Conservation (phyloP, 2,888 invertebrate genomes). For the Tethea ocularis region DNA sequence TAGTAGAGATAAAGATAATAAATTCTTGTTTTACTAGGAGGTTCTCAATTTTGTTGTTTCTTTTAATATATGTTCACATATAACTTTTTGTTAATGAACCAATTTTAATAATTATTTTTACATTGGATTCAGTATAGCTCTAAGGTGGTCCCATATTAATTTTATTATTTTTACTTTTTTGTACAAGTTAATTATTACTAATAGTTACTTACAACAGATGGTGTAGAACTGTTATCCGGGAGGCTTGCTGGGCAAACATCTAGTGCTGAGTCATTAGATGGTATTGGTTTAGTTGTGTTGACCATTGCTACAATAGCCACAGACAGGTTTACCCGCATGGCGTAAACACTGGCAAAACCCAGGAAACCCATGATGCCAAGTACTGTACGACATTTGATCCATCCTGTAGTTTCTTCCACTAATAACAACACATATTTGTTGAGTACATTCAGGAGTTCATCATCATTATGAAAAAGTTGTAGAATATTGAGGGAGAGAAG, state of each 20-base stretch:
- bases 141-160: no score
- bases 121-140: no score
- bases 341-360: conserved; percentile 94
- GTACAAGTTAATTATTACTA: no score
- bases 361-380: conserved; percentile 93
- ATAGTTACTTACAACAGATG: conserved; percentile 57
- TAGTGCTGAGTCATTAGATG: conserved; percentile 80
- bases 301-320: conserved; percentile 98
- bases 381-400: conserved; percentile 89
- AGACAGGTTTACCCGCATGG: conserved; percentile 95
- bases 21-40: no score
- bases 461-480: not conserved
- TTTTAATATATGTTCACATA: no score
- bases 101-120: no score
- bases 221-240: conserved; percentile 68
- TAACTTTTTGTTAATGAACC: no score
- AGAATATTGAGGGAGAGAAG: no score
- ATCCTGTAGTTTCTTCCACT: conserved; percentile 86
- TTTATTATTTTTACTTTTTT: no score
- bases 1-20: no score
- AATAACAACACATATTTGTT: conserved; percentile 24
- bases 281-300: conserved; percentile 87
- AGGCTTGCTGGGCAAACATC: conserved; percentile 85
- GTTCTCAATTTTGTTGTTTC: no score
- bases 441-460: not conserved